Conservation (phyloP, 1,140 invertebrate genomes). For the Sinonovacula constricta region DNA sequence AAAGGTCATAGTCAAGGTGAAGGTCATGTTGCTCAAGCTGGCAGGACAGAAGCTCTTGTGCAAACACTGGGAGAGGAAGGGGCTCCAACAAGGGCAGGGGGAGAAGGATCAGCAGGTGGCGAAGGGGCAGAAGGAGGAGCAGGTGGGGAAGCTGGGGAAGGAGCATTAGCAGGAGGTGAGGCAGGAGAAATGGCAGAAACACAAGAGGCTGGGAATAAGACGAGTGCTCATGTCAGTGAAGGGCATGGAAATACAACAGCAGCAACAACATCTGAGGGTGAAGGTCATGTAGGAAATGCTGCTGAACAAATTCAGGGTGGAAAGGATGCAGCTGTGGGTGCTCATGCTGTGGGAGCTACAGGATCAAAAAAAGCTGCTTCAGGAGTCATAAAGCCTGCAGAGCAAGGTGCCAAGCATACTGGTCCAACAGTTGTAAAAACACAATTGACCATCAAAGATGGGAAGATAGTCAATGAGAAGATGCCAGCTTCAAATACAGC, state of each 20-base stretch:
- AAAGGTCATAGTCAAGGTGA: not conserved
- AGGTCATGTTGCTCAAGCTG: too few species aligned
- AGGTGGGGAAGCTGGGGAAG: slow-evolving; percentile 5
- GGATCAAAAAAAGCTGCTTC: not conserved
- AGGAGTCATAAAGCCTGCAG: not conserved
- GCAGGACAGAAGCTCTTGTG: too few species aligned
- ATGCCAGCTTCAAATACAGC: not conserved
- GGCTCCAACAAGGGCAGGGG: slow-evolving; percentile 14
- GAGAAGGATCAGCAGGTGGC: slow-evolving; percentile 33
- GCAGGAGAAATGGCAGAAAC: too few species aligned
- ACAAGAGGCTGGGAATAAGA: too few species aligned
- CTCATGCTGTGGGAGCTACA: not conserved
- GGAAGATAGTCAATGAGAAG: not conserved
- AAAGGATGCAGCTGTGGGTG: not conserved
- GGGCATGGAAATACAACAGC: too few species aligned
- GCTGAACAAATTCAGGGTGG: not conserved
- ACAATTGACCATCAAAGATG: not conserved
- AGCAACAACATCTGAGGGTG: too few species aligned
- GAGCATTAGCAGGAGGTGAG: not conserved
- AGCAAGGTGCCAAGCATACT: not conserved
- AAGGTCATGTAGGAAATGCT: too few species aligned
- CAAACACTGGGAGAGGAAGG: not conserved
- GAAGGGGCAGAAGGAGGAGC: slow-evolving; percentile 11
- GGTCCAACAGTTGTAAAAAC: not conserved
- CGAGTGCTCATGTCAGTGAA: too few species aligned